Conservation (phyloP, 2,888 invertebrate species). For the Trissonchulus sp. region DNA sequence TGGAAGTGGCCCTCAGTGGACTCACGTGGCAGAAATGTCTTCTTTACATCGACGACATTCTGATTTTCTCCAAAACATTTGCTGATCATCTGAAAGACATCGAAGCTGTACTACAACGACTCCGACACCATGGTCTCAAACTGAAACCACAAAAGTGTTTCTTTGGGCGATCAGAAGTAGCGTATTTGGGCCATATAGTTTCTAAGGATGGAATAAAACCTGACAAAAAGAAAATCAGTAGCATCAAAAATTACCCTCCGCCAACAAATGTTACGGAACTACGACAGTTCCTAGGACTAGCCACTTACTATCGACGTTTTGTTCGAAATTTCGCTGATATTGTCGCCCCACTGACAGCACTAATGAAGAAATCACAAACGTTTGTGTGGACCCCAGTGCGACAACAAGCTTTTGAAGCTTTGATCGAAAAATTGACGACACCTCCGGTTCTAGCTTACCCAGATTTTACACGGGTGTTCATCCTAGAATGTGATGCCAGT, state of each 20-base stretch:
- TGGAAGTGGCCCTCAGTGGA: neutral
- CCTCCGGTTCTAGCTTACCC: constrained; percentile 37
- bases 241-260: constrained; percentile 33
- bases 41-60: constrained; percentile 21
- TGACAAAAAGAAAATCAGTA: constrained; percentile 29
- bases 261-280: constrained; percentile 36
- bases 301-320: constrained; percentile 34
- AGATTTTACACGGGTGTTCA: constrained; percentile 33
- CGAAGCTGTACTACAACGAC: constrained; percentile 32
- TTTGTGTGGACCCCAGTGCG: constrained; percentile 35
- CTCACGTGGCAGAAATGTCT: neutral
- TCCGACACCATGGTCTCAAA: constrained; percentile 31
- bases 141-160: constrained; percentile 38
- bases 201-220: constrained; percentile 31
- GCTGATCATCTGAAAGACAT: constrained; percentile 33
- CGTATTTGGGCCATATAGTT: constrained; percentile 36
- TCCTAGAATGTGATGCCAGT: constrained; percentile 40
- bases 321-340: constrained; percentile 35
- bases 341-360: constrained; percentile 34
- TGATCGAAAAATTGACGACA: constrained; percentile 30
- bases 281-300: constrained; percentile 37
- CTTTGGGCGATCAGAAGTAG: constrained; percentile 25
- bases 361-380: constrained; percentile 36
- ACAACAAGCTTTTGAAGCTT: constrained; percentile 31
- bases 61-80: constrained; percentile 27